Percentiles rank a stretch among this genome's conserved stretches.
Evolutionary conservation across 2,888 invertebrate species (phyloP).

Genomic region (Calameuta idolon): DNA sequence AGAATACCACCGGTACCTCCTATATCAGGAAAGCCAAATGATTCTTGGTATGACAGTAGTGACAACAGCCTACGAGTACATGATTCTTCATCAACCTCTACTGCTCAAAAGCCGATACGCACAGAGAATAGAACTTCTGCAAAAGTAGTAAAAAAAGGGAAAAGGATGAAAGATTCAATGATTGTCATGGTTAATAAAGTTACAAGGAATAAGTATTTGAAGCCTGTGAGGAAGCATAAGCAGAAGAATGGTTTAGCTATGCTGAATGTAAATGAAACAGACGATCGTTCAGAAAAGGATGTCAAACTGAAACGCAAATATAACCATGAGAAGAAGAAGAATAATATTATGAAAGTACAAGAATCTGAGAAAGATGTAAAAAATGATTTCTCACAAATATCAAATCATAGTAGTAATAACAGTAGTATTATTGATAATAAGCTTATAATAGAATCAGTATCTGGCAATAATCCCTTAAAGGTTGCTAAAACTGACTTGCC

Average conservation of each 20-base stretch:
- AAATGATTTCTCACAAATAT: not conserved
- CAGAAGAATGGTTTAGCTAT: not conserved
- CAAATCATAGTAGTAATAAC: not conserved
- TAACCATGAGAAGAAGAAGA: not conserved
- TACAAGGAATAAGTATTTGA: not conserved
- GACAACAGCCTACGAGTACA: constrained; percentile 10
- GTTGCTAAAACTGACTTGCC: not conserved
- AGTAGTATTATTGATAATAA: not conserved
- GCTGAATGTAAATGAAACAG: not conserved
- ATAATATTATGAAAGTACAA: not conserved
- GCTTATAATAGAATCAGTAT: not conserved
- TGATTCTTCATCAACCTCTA: not conserved
- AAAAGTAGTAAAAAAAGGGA: not conserved
- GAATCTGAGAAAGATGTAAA: not conserved
- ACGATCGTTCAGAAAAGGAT: not conserved
- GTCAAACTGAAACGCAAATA: not conserved
- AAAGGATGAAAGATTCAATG: not conserved
- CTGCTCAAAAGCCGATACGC: not conserved
- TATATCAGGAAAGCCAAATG: not conserved
- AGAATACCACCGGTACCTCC: constrained; percentile 32
- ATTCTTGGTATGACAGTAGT: constrained; percentile 22
- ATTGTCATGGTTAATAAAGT: not conserved
- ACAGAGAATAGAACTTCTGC: not conserved
- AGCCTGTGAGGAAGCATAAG: not conserved
- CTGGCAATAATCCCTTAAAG: not conserved